These are phyloP conservation scores for Rallus crepitans DNA, from an alignment of 2,797 vertebrate genomes.

Conservation along the genomic window DNA sequence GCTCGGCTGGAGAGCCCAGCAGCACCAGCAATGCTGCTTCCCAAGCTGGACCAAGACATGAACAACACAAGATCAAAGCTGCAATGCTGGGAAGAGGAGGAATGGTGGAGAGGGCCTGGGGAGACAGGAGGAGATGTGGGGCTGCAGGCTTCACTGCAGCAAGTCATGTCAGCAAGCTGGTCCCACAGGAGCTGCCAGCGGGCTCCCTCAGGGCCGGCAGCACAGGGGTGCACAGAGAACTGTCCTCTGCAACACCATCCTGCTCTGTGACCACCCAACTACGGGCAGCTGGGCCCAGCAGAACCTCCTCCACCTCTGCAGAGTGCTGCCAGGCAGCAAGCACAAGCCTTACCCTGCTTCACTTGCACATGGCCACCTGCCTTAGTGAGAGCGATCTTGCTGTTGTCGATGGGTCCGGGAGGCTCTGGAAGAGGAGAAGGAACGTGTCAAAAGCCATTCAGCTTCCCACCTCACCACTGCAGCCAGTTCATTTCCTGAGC, in stretches of 20 bases:
- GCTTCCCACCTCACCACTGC: accelerated
- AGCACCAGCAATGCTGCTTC: not conserved
- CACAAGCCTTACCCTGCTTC: conserved; percentile 87
- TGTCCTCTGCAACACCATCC: not conserved
- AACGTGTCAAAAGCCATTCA: accelerated
- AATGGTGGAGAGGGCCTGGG: not conserved
- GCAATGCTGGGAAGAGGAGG: no score
- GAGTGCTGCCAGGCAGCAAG: not conserved
- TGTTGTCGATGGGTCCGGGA: conserved; percentile 96
- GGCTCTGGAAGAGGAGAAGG: conserved; percentile 82
- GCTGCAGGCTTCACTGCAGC: not conserved
- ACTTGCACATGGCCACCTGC: conserved; percentile 92
- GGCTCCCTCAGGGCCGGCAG: not conserved
- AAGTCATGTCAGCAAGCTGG: not conserved
- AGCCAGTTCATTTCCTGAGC: not conserved
- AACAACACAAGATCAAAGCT: not conserved
- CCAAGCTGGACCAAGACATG: not conserved
- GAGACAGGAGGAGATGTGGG: not conserved
- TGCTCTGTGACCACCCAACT: not conserved
- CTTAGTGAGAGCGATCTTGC: conserved; percentile 91
- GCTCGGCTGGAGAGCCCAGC: not conserved
- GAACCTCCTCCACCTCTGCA: not conserved
- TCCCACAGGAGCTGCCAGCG: not conserved
- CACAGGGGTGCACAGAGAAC: not conserved
- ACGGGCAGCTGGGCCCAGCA: not conserved